Percentiles rank a stretch among this genome's conserved stretches.
Conservation (phyloP, 2,888 invertebrate genomes). For the Pterobdella sp. region DNA sequence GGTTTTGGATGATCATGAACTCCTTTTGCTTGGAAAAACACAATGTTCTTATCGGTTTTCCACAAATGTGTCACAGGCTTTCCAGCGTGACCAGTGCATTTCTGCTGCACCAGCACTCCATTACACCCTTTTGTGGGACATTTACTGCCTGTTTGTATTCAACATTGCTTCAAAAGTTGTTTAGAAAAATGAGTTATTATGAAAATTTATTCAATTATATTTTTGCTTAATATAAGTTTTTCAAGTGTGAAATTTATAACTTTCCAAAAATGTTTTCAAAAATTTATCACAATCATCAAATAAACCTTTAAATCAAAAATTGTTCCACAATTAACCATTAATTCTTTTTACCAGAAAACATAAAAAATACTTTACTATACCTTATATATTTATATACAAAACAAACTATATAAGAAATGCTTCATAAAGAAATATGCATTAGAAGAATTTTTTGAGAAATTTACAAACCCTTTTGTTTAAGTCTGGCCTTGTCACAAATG, state of each 20-base stretch:
- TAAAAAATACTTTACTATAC: too few relatives aligned
- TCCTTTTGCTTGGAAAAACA: conserved; percentile 32
- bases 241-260: neutral
- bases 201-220: neutral
- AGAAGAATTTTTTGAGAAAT: too few relatives aligned
- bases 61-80: conserved; percentile 33
- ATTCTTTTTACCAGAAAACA: too few relatives aligned
- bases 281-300: neutral
- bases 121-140: conserved; percentile 29
- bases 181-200: neutral
- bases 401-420: neutral
- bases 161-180: neutral
- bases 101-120: conserved; percentile 27
- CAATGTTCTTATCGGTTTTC: conserved; percentile 15
- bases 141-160: neutral
- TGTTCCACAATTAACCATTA: neutral
- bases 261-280: too few relatives aligned
- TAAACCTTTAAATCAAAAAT: neutral
- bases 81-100: conserved; percentile 29
- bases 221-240: too few relatives aligned
- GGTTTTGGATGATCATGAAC: conserved; percentile 29
- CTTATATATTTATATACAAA: neutral
- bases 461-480: conserved; percentile 27
- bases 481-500: conserved; percentile 32
- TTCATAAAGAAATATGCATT: neutral